phyloP scores from a whole-genome alignment of 2,113 vertebrate genomes.

The Caranx melampygus region DNA sequence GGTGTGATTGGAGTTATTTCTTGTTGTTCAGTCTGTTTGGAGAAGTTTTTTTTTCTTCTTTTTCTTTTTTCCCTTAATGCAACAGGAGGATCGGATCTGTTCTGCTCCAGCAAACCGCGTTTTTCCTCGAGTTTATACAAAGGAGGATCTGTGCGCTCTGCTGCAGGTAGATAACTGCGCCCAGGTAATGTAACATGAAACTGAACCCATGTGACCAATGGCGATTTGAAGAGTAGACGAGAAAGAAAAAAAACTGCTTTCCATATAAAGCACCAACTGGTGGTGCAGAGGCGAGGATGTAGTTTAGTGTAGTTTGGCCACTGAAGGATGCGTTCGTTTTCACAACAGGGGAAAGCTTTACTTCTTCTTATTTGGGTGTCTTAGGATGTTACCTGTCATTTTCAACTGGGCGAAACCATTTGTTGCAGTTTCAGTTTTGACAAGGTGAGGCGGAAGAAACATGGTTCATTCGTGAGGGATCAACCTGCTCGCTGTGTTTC shows the following conservation, averaged over 20 bases:
- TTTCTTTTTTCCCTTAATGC: not conserved
- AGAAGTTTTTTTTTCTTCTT: not conserved
- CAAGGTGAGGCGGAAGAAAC: constrained; percentile 82
- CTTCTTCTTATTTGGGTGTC: not conserved
- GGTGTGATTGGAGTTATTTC: not conserved
- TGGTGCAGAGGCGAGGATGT: constrained; percentile 23
- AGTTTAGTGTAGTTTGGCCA: not conserved
- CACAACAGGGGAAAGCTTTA: no score
- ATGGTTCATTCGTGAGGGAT: constrained; percentile 38
- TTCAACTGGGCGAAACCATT: not conserved
- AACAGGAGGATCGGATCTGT: not conserved
- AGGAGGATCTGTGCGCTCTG: constrained; percentile 75
- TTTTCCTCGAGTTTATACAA: constrained; percentile 71
- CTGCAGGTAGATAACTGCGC: constrained; percentile 79
- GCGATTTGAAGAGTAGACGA: constrained; percentile 54
- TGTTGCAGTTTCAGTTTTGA: constrained; percentile 48
- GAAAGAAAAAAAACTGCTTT: constrained; percentile 52
- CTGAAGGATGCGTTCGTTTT: not conserved
- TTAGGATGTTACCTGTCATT: constrained; percentile 2
- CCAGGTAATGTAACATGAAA: constrained; percentile 85
- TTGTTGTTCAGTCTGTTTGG: not conserved
- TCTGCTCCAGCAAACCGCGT: constrained; percentile 39
- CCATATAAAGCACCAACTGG: constrained; percentile 66
- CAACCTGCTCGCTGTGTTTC: constrained; percentile 56
- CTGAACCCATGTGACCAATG: constrained; percentile 82